These are phyloP conservation scores for Salvelinus alpinus DNA, from an alignment of 2,113 vertebrate species.

Conservation along the genomic window DNA sequence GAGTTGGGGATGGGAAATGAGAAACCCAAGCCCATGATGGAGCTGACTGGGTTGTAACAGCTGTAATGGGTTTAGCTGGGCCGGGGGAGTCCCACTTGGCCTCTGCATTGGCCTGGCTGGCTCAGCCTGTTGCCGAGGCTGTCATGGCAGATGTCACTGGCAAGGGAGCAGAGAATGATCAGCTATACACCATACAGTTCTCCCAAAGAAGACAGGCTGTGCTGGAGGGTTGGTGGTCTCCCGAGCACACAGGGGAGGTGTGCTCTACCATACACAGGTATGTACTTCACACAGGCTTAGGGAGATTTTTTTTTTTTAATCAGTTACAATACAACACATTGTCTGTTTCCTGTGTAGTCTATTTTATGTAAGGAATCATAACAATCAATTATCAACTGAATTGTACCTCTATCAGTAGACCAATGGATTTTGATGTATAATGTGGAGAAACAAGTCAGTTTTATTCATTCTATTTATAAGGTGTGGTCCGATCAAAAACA, in stretches of 20 bases:
- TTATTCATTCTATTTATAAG: not conserved
- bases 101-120: not conserved
- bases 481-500: conserved; percentile 14
- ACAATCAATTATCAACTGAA: not conserved
- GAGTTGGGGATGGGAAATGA: not conserved
- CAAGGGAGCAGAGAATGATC: not conserved
- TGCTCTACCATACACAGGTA: too few species aligned
- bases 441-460: not conserved
- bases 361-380: not conserved
- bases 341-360: too few species aligned
- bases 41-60: not conserved
- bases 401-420: not conserved
- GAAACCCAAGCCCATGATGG: not conserved
- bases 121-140: not conserved
- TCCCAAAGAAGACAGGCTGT: not conserved
- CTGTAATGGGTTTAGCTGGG: not conserved
- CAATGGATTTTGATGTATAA: not conserved
- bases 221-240: not conserved
- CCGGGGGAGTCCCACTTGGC: not conserved
- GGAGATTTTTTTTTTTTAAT: too few species aligned
- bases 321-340: too few species aligned
- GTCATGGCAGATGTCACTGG: not conserved
- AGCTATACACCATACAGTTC: not conserved
- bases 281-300: too few species aligned
- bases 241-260: too few species aligned